Percentiles rank a stretch among this genome's conserved stretches.
Evolutionary conservation across 2,113 vertebrate genomes (phyloP).

Genomic region (Neoarius graeffei): DNA sequence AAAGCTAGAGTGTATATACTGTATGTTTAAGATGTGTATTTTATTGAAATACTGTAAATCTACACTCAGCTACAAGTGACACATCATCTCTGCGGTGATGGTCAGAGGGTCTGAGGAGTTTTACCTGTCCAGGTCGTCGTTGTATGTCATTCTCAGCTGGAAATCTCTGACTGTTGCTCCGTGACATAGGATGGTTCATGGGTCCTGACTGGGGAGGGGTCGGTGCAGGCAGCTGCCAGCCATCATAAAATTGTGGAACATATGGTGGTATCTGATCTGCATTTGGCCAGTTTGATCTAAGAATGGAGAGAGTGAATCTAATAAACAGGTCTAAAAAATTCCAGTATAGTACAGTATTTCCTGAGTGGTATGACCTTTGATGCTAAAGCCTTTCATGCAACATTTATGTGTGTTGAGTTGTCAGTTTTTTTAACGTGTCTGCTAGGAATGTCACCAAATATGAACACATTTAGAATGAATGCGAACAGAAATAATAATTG

Average conservation of each 20-base stretch:
- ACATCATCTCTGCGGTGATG: not conserved
- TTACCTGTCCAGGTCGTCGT: slow-evolving; percentile 51
- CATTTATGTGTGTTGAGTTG: not conserved
- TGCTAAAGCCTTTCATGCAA: not conserved
- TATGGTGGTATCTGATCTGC: slow-evolving; percentile 67
- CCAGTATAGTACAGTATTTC: no score
- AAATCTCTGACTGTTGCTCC: slow-evolving; percentile 62
- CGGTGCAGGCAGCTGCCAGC: slow-evolving; percentile 71
- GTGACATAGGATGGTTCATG: slow-evolving; percentile 32
- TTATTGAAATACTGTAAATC: not conserved
- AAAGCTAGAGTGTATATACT: not conserved
- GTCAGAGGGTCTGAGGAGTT: not conserved
- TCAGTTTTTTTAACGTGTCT: not conserved
- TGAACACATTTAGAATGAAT: not conserved
- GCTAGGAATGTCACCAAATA: not conserved
- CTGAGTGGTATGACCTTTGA: not conserved
- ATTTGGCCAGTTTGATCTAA: slow-evolving; percentile 70
- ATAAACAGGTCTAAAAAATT: not conserved
- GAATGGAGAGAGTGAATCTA: not conserved
- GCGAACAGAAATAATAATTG: not conserved
- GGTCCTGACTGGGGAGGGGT: not conserved
- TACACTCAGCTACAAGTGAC: not conserved
- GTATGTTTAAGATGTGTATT: not conserved
- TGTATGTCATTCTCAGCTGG: not conserved
- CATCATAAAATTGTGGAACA: slow-evolving; percentile 76